phyloP scores from a whole-genome alignment of 2,888 invertebrate species.

The Eremobia ochroleuca region DNA sequence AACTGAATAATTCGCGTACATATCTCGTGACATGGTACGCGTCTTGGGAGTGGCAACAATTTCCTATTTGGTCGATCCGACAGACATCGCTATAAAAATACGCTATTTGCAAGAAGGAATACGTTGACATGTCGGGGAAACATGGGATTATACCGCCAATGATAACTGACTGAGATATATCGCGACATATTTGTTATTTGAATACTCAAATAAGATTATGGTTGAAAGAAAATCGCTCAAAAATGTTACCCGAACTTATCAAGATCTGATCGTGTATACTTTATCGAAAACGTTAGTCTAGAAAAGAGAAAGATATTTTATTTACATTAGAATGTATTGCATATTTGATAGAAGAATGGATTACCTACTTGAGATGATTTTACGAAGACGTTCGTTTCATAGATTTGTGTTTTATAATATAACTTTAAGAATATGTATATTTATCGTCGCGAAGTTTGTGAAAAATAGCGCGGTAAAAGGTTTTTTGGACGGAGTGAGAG shows the following conservation, averaged over 20 bases:
- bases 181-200: constrained; percentile 49
- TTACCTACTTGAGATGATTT: constrained; percentile 48
- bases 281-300: constrained; percentile 52
- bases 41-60: constrained; percentile 84
- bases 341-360: constrained; percentile 61
- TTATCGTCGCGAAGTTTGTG: constrained; percentile 26
- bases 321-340: constrained; percentile 64
- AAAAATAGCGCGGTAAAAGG: constrained; percentile 20
- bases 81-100: constrained; percentile 80
- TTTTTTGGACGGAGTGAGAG: constrained; percentile 11
- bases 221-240: constrained; percentile 50
- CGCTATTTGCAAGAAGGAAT: constrained; percentile 79
- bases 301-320: constrained; percentile 49
- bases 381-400: constrained; percentile 33
- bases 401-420: constrained; percentile 53
- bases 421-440: constrained; percentile 31
- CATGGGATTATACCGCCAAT: constrained; percentile 52
- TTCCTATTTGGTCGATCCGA: constrained; percentile 83
- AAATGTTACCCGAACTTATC: constrained; percentile 46
- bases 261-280: constrained; percentile 53
- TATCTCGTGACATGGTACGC: constrained; percentile 83
- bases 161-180: constrained; percentile 61
- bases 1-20: constrained; percentile 87
- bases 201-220: constrained; percentile 52
- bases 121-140: constrained; percentile 69